Evolutionary conservation across 2,113 vertebrate species (phyloP), one percentile per base, ranked within the genome.

Genomic region (Hystrix brachyura): DNA sequence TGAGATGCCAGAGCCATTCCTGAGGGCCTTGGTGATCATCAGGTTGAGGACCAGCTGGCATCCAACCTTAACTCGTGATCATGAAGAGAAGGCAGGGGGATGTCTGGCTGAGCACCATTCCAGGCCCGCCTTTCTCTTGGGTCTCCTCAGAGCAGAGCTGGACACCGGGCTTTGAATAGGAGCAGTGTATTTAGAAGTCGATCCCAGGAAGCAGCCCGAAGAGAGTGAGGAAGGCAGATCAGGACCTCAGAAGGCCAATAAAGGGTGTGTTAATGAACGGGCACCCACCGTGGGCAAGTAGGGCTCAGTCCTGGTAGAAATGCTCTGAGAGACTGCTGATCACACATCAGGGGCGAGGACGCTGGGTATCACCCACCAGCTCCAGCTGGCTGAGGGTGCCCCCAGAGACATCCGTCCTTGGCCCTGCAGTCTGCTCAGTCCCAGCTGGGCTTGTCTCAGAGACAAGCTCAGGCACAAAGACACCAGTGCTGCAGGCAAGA

Each of bases 211-310:
- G 27, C 29, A 51, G 6, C 38, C 9, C 11, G 5, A 55, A 38
- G 29, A 38, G 4, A 76, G 2, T 5, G 32, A 55, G 43, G 23
- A 48, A 29, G 27, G 59, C n/a, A 34, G 6, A 29, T 17, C 18
- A 13, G 48, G 38, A 59, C 18, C 59, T n/a, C 23, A 78, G 43
- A 14, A 60, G 23, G 53, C 60, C 46, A 1, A 25, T 32, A n/a
- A 81, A 46, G 1, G 7, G 3, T 2, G 0, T 9, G 0, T 9
- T 57, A 51, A 55, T 34, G 71, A 81, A n/a, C 55, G 29, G 23
- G 25, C 27, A 7, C 18, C 59, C 10, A 6, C 34, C 13, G 27
- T 12, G 55, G 71, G 55, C 25, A 48, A 10, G 4, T 10, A 2
- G n/a, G 17, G 6, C 79, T 65, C 38, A 23, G 17, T 29, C 59